A percentile compares a stretch with the other conserved stretches of the same genome.
Conservation (phyloP, 1,140 invertebrate species). For the Halictus rubicundus region DNA sequence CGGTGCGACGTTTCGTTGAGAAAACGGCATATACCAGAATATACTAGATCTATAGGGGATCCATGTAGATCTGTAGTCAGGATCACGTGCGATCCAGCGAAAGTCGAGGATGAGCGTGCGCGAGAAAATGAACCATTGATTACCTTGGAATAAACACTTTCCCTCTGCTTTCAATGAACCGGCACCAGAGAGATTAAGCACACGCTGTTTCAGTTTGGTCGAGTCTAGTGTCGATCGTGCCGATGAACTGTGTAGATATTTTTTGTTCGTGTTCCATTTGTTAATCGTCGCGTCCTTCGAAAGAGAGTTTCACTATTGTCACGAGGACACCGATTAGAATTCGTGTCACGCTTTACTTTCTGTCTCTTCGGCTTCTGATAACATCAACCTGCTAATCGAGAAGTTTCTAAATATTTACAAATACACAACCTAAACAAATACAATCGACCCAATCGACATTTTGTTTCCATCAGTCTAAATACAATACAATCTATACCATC, state of each 20-base stretch:
- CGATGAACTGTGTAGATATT: background rate
- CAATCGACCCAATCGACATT: too few species aligned
- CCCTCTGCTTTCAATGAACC: background rate
- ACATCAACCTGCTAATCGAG: background rate
- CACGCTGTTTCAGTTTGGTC: background rate
- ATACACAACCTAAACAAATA: too few species aligned
- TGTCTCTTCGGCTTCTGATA: background rate
- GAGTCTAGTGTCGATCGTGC: background rate
- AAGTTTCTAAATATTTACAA: too few species aligned
- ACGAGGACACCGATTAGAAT: background rate
- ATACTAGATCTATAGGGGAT: too few species aligned
- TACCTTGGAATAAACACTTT: background rate
- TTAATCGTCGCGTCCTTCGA: background rate
- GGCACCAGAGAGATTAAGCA: background rate
- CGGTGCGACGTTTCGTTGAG: too few species aligned
- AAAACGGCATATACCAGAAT: too few species aligned
- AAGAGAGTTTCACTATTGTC: background rate
- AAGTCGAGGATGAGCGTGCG: background rate
- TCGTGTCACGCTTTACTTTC: background rate
- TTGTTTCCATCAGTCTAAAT: too few species aligned
- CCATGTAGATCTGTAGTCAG: too few species aligned
- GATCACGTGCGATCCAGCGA: too few species aligned
- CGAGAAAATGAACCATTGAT: too few species aligned
- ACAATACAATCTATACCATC: too few species aligned
- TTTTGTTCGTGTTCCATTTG: too few species aligned